Evolutionary conservation across 1,140 invertebrate species (phyloP), one percentile per base, ranked within the genome.

Genomic region (Caerostris extrusa): DNA sequence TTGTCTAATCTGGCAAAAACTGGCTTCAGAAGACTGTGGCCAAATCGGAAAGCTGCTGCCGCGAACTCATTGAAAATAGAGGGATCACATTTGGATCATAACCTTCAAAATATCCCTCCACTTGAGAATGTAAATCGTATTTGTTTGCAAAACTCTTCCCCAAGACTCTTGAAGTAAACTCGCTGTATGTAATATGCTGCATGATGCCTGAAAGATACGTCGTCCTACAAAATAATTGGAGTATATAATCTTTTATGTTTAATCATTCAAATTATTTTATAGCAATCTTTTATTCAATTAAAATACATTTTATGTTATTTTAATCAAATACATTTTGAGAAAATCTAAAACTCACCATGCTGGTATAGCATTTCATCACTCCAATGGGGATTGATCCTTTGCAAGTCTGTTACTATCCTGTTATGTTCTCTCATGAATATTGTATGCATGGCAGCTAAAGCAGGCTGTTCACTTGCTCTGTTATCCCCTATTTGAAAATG

Each of bases 21-120:
- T 1, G 99, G 98, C 93, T 98, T 97, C 34, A 99, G 96, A 14
- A 99, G 96, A 1, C 98, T 99, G 96, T 99, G 99, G 0, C 99
- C 99, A 95, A 99, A 99, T 85, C 96, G 94, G 93, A 97, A 96
- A 7, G 96, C 98, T 4, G 99, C 99, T 0, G 98, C 97, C 0
- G 99, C 98, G 96, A 99, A 99, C 95, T 99, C 99, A 64, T 98
- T 99, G 50, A 98, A 97, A 88, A 99, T 97, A 4, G 98, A 97
- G 0, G 99, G 98, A 95, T 99, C 98, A 95, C 99, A 99, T 3
- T 97, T 97, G 0, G 97, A 94, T 99, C 98, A 95, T 99, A 99
- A 57, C 97, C 98, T 95, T 98, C 98, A 96, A 99, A 99, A 95
- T 98, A 98, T 12, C 99, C 98, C 96, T 97, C 97, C 12, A 97